A percentile compares a stretch with the other conserved stretches of the same genome.
These are phyloP conservation scores for Pyrrhura leucotis DNA, from an alignment of 2,797 vertebrate genomes.

Conservation along the genomic window DNA sequence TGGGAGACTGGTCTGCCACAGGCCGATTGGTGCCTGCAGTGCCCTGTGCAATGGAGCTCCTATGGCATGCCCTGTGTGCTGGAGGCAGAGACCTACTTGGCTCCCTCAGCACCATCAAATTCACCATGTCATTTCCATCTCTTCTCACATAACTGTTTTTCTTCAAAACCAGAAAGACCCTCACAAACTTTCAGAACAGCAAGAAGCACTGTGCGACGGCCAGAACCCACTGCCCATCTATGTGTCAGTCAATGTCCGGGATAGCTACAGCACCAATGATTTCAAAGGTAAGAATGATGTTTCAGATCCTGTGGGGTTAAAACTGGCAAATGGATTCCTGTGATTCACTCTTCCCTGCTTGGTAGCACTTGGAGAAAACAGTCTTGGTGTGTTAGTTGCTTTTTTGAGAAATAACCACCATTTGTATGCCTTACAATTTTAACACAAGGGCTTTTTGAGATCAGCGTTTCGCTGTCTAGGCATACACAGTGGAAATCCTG, in stretches of 20 bases:
- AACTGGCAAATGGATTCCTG: not conserved
- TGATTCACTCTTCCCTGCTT: not conserved
- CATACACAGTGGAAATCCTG: not conserved
- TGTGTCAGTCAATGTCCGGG: conserved; percentile 78
- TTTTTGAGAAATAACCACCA: not conserved
- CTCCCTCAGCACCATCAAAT: not conserved
- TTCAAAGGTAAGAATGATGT: conserved; percentile 78
- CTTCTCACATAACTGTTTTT: not conserved
- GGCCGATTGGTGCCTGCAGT: rapidly evolving
- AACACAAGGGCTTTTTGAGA: not conserved
- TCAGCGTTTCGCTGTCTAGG: not conserved
- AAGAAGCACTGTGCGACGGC: conserved; percentile 74
- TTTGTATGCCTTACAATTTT: not conserved
- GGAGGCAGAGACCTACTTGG: rapidly evolving
- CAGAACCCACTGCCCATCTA: conserved; percentile 85
- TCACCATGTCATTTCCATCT: rapidly evolving
- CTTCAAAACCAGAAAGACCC: conserved; percentile 73
- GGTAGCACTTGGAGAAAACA: not conserved
- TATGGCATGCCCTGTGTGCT: rapidly evolving
- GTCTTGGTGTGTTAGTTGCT: not conserved
- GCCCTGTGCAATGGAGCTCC: not conserved
- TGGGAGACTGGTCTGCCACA: not conserved
- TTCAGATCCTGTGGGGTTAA: not conserved
- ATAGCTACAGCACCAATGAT: conserved; percentile 80
- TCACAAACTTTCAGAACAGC: conserved; percentile 79